phyloP scores from a whole-genome alignment of 2,888 invertebrate species.

The Poecilus cupreus region DNA sequence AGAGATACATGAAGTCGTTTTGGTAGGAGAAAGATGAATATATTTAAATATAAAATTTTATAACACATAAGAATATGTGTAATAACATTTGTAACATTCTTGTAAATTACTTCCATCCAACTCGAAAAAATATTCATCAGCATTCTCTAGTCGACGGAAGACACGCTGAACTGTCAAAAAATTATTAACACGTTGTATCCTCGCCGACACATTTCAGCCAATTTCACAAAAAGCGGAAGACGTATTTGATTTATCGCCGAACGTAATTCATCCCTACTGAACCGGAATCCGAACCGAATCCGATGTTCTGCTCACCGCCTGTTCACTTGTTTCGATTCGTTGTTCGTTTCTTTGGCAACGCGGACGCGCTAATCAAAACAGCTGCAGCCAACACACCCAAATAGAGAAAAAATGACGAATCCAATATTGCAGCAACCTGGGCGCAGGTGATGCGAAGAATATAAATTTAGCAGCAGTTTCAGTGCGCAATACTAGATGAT shows the following conservation, averaged over 20 bases:
- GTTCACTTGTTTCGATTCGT: background rate
- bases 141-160: background rate
- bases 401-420: background rate
- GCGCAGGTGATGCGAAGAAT: background rate
- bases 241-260: conserved; percentile 50
- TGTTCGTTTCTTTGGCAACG: conserved; percentile 1
- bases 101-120: no score
- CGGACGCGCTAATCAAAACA: conserved; percentile 20
- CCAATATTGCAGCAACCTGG: background rate
- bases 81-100: no score
- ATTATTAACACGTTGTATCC: conserved; percentile 40
- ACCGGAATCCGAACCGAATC: conserved; percentile 17
- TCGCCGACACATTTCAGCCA: conserved; percentile 46
- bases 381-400: background rate
- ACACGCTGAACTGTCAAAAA: conserved; percentile 34
- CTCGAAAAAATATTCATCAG: background rate
- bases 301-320: background rate
- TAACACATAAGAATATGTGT: no score
- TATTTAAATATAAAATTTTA: no score
- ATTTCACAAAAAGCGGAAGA: conserved; percentile 48
- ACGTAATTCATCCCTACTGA: conserved; percentile 39
- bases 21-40: no score
- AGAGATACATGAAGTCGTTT: no score
- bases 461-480: background rate
- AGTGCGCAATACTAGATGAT: no score